Evolutionary conservation across 2,888 invertebrate genomes (phyloP).

Genomic region (Drosophila atroscutellata): DNA sequence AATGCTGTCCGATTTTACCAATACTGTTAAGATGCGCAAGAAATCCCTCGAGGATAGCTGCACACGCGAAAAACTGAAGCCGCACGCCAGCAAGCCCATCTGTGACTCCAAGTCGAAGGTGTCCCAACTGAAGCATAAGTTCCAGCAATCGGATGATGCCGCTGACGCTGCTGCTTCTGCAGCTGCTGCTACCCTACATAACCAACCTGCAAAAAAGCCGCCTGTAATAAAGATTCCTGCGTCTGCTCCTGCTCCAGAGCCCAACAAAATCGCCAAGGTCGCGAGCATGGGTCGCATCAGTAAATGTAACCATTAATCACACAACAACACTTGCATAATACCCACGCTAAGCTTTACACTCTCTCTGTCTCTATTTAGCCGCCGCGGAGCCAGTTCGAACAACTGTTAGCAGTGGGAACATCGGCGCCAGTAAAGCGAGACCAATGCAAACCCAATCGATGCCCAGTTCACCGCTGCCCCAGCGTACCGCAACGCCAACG

Average conservation of each 20-base stretch:
- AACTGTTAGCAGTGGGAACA: slow-evolving; percentile 20
- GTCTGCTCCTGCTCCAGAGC: slow-evolving; percentile 36
- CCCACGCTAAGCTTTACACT: background rate
- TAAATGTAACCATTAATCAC: slow-evolving; percentile 54
- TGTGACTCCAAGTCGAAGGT: slow-evolving; percentile 83
- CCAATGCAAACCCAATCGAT: slow-evolving; percentile 82
- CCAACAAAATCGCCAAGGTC: slow-evolving; percentile 58
- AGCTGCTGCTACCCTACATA: slow-evolving; percentile 31
- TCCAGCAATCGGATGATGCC: slow-evolving; percentile 62
- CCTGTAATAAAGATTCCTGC: slow-evolving; percentile 11
- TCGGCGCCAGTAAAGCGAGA: slow-evolving; percentile 48
- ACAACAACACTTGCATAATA: slow-evolving; percentile 5
- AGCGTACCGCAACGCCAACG: slow-evolving; percentile 82
- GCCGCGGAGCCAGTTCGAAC: slow-evolving; percentile 33
- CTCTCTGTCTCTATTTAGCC: slow-evolving; percentile 6
- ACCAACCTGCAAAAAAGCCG: slow-evolving; percentile 20
- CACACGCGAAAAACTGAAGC: slow-evolving; percentile 80
- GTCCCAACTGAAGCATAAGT: slow-evolving; percentile 83
- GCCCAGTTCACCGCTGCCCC: slow-evolving; percentile 84
- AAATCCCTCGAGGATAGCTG: slow-evolving; percentile 84
- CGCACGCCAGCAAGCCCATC: slow-evolving; percentile 68
- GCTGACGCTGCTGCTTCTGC: slow-evolving; percentile 30
- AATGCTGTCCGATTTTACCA: slow-evolving; percentile 85
- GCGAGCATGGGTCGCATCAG: slow-evolving; percentile 58
- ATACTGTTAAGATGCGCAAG: slow-evolving; percentile 84